phyloP scores from a whole-genome alignment of 2,888 invertebrate species.

The Epinotia ramella region DNA sequence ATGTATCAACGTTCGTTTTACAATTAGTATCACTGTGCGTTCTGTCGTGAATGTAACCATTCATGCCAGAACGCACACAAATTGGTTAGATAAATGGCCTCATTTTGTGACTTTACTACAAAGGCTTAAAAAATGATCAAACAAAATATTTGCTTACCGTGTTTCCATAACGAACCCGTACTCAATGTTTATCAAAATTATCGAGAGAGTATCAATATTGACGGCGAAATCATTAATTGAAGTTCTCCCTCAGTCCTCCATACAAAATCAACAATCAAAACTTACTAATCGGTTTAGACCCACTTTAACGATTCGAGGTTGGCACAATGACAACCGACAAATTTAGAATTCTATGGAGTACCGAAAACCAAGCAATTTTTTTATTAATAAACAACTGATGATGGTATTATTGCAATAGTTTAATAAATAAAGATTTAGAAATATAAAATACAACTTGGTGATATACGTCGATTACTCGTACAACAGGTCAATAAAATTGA shows the following conservation, averaged over 20 bases:
- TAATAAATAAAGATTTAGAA: slow-evolving; percentile 1
- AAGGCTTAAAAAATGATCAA: background rate
- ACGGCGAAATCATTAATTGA: background rate
- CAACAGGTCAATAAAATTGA: slow-evolving; percentile 58
- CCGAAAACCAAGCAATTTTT: background rate
- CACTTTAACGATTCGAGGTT: background rate
- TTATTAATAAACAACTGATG: background rate
- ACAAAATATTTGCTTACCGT: background rate
- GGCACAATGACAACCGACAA: background rate
- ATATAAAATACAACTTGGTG: slow-evolving; percentile 36
- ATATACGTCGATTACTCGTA: slow-evolving; percentile 55
- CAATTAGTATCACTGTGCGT: slow-evolving; percentile 30
- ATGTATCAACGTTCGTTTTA: slow-evolving; percentile 13
- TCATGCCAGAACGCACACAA: too few relatives aligned
- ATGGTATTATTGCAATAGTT: background rate
- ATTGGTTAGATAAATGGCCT: slow-evolving; percentile 2
- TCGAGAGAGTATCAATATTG: background rate
- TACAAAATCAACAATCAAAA: slow-evolving; percentile 12
- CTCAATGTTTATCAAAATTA: background rate
- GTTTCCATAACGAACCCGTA: background rate
- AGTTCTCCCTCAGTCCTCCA: slow-evolving; percentile 1
- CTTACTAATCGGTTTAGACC: slow-evolving; percentile 10
- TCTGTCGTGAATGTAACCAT: slow-evolving; percentile 13
- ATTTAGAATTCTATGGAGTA: background rate
- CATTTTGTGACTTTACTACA: slow-evolving; percentile 12